Conservation (phyloP, 2,797 vertebrate genomes). For the Threskiornis aethiopicus region DNA sequence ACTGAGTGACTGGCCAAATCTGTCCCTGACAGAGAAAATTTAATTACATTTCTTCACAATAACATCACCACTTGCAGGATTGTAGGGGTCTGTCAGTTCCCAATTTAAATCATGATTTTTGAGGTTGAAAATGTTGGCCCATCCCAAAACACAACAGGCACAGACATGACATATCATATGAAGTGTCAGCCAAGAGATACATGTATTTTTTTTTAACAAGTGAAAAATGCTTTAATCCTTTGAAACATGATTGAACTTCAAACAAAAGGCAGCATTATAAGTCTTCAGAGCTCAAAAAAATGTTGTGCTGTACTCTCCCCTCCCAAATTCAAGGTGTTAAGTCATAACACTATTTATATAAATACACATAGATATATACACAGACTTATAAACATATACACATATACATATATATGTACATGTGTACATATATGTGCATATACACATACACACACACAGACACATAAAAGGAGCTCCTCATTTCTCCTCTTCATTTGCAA, state of each 20-base stretch:
- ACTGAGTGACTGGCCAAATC: slow-evolving; percentile 2
- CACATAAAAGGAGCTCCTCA: background rate
- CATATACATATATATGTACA: accelerated
- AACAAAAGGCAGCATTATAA: background rate
- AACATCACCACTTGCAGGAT: background rate
- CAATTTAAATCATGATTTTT: slow-evolving; percentile 34
- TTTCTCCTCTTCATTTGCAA: background rate
- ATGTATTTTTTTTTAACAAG: background rate
- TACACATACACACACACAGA: background rate
- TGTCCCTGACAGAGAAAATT: slow-evolving; percentile 14
- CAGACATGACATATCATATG: background rate
- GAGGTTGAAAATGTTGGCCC: slow-evolving; percentile 27
- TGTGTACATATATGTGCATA: background rate
- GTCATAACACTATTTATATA: background rate
- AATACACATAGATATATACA: background rate
- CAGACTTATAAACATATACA: background rate
- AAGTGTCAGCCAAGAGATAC: background rate
- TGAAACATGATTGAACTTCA: slow-evolving; percentile 25
- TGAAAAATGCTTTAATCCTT: slow-evolving; percentile 27
- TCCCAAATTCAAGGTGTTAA: background rate
- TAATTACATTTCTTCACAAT: slow-evolving; percentile 40
- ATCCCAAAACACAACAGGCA: slow-evolving; percentile 28
- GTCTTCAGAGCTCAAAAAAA: background rate
- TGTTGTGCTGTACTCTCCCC: accelerated
- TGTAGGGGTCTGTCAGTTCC: background rate